phyloP scores from a whole-genome alignment of 2,113 vertebrate species.

The Takifugu bimaculatus region DNA sequence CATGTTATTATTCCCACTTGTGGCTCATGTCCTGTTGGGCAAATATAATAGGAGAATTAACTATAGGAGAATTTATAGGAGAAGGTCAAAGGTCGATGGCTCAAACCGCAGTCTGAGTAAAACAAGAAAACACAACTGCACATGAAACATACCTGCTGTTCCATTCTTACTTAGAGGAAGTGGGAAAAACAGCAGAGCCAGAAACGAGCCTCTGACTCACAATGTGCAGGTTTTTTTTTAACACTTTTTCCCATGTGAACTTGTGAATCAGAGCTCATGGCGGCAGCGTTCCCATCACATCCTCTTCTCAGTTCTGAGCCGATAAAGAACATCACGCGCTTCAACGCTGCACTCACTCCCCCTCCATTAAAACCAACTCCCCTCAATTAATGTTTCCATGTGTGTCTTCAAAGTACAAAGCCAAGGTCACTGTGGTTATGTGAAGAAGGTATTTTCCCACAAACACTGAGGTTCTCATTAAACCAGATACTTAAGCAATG shows the following conservation, averaged over 20 bases:
- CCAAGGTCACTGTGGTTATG: slow-evolving; percentile 49
- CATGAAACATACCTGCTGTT: not conserved
- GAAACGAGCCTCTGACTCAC: slow-evolving; percentile 32
- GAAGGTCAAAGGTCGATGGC: not conserved
- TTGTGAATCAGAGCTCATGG: slow-evolving; percentile 27
- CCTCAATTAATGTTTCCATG: slow-evolving; percentile 20
- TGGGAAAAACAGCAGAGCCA: slow-evolving; percentile 11
- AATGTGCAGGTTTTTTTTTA: slow-evolving; percentile 7
- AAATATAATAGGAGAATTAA: not conserved
- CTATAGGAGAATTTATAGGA: not conserved
- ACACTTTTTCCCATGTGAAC: slow-evolving; percentile 26
- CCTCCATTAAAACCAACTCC: slow-evolving; percentile 18
- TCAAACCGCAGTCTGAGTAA: too few species aligned
- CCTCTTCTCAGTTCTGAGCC: slow-evolving; percentile 6
- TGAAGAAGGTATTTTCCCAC: slow-evolving; percentile 38
- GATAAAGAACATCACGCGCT: slow-evolving; percentile 17
- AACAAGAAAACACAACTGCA: not conserved
- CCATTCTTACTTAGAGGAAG: slow-evolving; percentile 16
- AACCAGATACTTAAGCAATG: not conserved
- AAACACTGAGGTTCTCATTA: slow-evolving; percentile 26
- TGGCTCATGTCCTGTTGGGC: slow-evolving; percentile 10
- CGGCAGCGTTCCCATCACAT: slow-evolving; percentile 10
- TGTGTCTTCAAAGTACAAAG: slow-evolving; percentile 26
- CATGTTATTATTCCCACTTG: slow-evolving; percentile 19
- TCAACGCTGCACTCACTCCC: slow-evolving; percentile 29